Conservation (phyloP, 2,797 vertebrate genomes). For the Oryzias dopingdopingensis region DNA sequence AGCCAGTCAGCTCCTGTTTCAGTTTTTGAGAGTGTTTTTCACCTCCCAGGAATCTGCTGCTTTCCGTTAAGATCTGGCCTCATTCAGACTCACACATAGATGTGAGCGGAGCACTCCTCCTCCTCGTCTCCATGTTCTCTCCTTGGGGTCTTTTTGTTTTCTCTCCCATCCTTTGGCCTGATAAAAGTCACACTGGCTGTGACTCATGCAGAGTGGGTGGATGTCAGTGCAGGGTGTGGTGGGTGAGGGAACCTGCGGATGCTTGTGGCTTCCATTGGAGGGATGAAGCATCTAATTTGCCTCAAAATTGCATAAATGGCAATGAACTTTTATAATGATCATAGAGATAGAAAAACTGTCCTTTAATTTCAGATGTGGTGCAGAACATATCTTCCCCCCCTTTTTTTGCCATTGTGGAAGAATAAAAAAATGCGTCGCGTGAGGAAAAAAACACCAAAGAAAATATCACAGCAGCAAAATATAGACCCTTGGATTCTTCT, state of each 20-base stretch:
- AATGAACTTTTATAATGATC: conserved; percentile 44
- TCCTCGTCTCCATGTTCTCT: conserved; percentile 9
- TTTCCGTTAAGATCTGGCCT: conserved; percentile 46
- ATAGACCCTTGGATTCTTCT: neutral
- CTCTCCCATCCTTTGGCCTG: conserved; percentile 46
- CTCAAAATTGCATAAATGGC: conserved; percentile 47
- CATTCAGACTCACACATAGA: conserved; percentile 46
- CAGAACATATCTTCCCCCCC: neutral
- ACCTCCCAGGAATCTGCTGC: conserved; percentile 24
- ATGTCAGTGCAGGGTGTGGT: conserved; percentile 72
- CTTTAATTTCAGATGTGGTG: conserved; percentile 11
- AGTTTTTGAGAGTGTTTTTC: conserved; percentile 4
- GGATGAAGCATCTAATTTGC: conserved; percentile 55
- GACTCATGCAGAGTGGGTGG: conserved; percentile 73
- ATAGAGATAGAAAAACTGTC: conserved; percentile 29
- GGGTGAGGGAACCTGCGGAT: conserved; percentile 45
- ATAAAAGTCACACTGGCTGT: conserved; percentile 62
- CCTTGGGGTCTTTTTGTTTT: conserved; percentile 67
- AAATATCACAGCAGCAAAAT: conserved; percentile 20
- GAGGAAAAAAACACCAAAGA: conserved; percentile 11
- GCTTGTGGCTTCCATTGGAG: conserved; percentile 40
- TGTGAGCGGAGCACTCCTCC: conserved; percentile 45
- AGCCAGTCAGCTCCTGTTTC: conserved; percentile 10
- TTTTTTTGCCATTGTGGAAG: neutral
- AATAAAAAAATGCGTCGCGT: conserved; percentile 2